These are phyloP conservation scores for Trichomycterus rosablanca DNA, from an alignment of 2,113 vertebrate genomes.

Conservation along the genomic window DNA sequence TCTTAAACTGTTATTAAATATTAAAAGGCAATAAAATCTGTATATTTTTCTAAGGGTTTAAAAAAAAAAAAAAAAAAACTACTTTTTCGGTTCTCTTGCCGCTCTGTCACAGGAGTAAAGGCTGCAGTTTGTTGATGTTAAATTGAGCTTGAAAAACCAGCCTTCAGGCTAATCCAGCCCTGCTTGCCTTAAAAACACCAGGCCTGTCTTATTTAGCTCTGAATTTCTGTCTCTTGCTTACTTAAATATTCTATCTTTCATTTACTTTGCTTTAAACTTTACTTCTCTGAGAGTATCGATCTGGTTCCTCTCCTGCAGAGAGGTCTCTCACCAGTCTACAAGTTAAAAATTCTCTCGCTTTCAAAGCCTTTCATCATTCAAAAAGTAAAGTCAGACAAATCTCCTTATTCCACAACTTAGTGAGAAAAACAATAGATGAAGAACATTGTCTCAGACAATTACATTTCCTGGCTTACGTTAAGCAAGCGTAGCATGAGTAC, in stretches of 20 bases:
- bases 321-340: background rate
- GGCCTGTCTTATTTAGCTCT: slow-evolving; percentile 18
- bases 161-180: slow-evolving; percentile 34
- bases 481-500: slow-evolving; percentile 11
- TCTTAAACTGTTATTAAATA: too few relatives aligned
- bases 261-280: background rate
- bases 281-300: too few relatives aligned
- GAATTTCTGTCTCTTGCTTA: too few relatives aligned
- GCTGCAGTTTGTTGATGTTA: slow-evolving; percentile 47
- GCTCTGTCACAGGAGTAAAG: slow-evolving; percentile 29
- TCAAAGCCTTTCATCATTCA: slow-evolving; percentile 11
- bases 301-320: slow-evolving; percentile 9
- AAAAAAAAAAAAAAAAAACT: too few relatives aligned
- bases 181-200: slow-evolving; percentile 4
- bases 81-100: too few relatives aligned
- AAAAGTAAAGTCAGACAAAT: slow-evolving; percentile 4
- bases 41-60: too few relatives aligned
- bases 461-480: slow-evolving; percentile 33
- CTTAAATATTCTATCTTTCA: too few relatives aligned
- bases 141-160: slow-evolving; percentile 60
- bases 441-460: slow-evolving; percentile 1
- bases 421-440: slow-evolving; percentile 4
- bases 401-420: background rate
- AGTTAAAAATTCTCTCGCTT: background rate
- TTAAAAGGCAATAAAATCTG: too few relatives aligned